These are phyloP conservation scores for Amphiprion clarkii DNA, from an alignment of 2,797 vertebrate genomes.

Conservation along the genomic window DNA sequence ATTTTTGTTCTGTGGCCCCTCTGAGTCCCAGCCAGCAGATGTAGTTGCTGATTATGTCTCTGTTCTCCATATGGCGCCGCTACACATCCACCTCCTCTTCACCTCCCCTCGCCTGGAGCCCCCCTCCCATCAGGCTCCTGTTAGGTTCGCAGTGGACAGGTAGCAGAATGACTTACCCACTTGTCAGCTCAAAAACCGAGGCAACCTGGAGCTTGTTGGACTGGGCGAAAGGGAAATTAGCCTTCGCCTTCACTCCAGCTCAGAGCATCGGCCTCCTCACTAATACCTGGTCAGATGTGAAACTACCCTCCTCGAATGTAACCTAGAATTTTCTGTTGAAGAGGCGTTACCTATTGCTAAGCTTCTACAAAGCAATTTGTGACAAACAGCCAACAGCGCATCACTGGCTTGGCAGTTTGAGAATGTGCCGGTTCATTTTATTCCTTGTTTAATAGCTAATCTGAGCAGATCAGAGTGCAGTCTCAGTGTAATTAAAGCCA, in stretches of 20 bases:
- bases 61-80: slow-evolving; percentile 79
- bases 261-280: slow-evolving; percentile 24
- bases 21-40: slow-evolving; percentile 77
- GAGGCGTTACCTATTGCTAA: slow-evolving; percentile 31
- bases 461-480: slow-evolving; percentile 46
- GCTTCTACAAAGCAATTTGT: slow-evolving; percentile 26
- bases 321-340: slow-evolving; percentile 32
- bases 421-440: slow-evolving; percentile 35
- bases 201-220: slow-evolving; percentile 51
- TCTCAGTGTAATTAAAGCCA: slow-evolving; percentile 56
- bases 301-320: slow-evolving; percentile 28
- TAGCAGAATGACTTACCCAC: slow-evolving; percentile 60
- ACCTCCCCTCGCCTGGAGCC: slow-evolving; percentile 21
- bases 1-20: slow-evolving; percentile 77
- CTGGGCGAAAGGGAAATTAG: slow-evolving; percentile 64
- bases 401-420: slow-evolving; percentile 6
- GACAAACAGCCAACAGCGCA: neutral
- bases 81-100: slow-evolving; percentile 53
- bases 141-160: slow-evolving; percentile 67
- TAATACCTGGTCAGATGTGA: slow-evolving; percentile 51
- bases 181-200: slow-evolving; percentile 62
- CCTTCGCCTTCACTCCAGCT: slow-evolving; percentile 62
- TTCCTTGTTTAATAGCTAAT: slow-evolving; percentile 48
- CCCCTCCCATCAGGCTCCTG: slow-evolving; percentile 36
- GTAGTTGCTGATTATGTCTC: slow-evolving; percentile 79